Percentiles rank a stretch among this genome's conserved stretches.
Evolutionary conservation across 2,113 vertebrate species (phyloP).

Genomic region (Pristiophorus japonicus): DNA sequence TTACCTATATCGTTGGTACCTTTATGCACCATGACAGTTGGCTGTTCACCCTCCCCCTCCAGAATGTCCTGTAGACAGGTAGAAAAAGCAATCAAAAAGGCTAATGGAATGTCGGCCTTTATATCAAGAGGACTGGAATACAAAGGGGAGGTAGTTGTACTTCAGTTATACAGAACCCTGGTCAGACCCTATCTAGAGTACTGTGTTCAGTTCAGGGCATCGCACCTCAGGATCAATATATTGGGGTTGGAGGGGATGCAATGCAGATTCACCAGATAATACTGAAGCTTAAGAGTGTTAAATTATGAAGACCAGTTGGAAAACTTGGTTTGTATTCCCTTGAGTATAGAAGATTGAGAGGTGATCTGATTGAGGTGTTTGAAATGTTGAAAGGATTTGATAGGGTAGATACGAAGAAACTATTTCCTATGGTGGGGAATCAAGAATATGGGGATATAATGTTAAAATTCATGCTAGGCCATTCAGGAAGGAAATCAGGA

Average conservation of each 20-base stretch:
- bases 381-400: background rate
- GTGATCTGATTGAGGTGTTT: too few species aligned
- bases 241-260: background rate
- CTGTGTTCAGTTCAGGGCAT: background rate
- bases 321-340: background rate
- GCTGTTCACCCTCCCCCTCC: too few species aligned
- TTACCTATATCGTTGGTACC: too few species aligned
- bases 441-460: background rate
- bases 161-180: background rate
- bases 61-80: too few species aligned
- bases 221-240: background rate
- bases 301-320: background rate
- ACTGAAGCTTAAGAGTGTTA: background rate
- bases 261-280: background rate
- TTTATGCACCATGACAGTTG: too few species aligned
- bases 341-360: too few species aligned
- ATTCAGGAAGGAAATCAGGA: background rate
- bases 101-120: background rate
- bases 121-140: background rate
- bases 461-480: background rate
- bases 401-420: background rate
- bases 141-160: background rate
- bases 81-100: too few species aligned
- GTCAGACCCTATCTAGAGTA: background rate
- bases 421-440: too few species aligned